These are phyloP conservation scores for Drosophila quadrilineata DNA, from an alignment of 1,140 invertebrate genomes.

Conservation along the genomic window DNA sequence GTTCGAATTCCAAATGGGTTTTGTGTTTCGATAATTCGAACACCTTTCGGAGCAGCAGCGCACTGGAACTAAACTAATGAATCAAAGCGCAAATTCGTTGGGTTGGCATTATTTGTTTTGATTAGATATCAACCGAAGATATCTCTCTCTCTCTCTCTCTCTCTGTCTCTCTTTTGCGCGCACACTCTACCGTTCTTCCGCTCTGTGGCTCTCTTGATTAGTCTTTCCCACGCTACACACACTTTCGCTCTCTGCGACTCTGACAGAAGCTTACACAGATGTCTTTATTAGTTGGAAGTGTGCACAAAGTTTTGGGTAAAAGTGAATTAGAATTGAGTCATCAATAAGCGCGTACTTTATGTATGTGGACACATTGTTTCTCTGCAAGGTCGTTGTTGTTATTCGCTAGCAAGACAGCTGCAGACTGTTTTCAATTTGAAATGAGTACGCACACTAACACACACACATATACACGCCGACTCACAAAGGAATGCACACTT, in stretches of 20 bases:
- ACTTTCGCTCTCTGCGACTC: constrained; percentile 25
- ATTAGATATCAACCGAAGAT: constrained; percentile 58
- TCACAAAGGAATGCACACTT: no score
- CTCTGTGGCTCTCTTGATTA: background rate
- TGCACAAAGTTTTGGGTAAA: constrained; percentile 36
- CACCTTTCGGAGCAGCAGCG: constrained; percentile 12
- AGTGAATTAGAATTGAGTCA: constrained; percentile 68
- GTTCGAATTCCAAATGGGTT: constrained; percentile 6
- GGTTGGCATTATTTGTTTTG: constrained; percentile 69
- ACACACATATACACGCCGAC: no score
- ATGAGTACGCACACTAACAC: background rate
- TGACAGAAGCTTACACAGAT: constrained; percentile 7
- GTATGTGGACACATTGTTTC: constrained; percentile 7
- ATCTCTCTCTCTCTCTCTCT: constrained; percentile 3
- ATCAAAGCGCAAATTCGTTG: constrained; percentile 51
- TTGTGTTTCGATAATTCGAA: constrained; percentile 9
- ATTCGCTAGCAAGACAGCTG: constrained; percentile 13
- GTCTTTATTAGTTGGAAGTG: background rate
- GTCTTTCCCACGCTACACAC: background rate
- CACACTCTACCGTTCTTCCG: constrained; percentile 23
- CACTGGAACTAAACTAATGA: constrained; percentile 54
- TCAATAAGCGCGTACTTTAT: no score
- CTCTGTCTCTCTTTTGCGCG: background rate
- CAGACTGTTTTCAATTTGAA: constrained; percentile 1
- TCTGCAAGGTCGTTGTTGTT: constrained; percentile 48